Evolutionary conservation across 92 coral and sea anemone species (phyloP), one percentile per base, ranked within the genome.

Genomic region (Epizoanthus illoricatus): DNA sequence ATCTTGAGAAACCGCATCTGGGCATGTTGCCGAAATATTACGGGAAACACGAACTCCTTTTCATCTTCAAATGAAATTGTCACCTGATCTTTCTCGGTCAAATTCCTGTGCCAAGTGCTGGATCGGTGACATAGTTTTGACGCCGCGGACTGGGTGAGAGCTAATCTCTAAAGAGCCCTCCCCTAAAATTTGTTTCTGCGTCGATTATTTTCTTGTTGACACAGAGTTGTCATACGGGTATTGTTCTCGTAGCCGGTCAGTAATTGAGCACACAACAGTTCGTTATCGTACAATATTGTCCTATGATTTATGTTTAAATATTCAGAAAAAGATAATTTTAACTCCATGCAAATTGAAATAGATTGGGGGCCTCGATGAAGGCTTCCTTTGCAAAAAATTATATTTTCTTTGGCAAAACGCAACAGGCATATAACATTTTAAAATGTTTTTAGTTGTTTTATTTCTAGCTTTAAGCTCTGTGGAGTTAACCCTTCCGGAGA

Each of bases 191-290:
- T 76, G 81, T 40, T 28, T 18, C 20, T 60, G 18, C 21, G 56
- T 43, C 45, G 21, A 43, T 64, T 18, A 19, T 43, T 78, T 52
- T 52, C 56, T 52, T 64, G 60, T 78, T 78, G 82, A 63, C 71
- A 78, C 15, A 63, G 23, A 78, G 10, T 75, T 33, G 47, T 39
- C 69, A 39, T 19, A 58, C 67, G 60, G 66, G 12, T 16, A 75
- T 75, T 75, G 67, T 63, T 61, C 69, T 75, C 65, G 7, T 12
- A 55, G 15, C 40, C 67, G n/a, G 65, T 61, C 21, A 20, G 65
- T 78, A 49, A 43, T 63, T 78, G 82, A 78, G 73, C 73, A 68
- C 52, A 76, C 10, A 40, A 41, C 47, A 78, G 13, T 61, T 78
- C 63, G 59, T 42, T 78, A 19, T 19, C 59, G 42, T n/a, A 59